These are phyloP conservation scores for Chondrosia reniformis DNA, from an alignment of 37 sponge, comb jelly and placozoan genomes.

Conservation along the genomic window DNA sequence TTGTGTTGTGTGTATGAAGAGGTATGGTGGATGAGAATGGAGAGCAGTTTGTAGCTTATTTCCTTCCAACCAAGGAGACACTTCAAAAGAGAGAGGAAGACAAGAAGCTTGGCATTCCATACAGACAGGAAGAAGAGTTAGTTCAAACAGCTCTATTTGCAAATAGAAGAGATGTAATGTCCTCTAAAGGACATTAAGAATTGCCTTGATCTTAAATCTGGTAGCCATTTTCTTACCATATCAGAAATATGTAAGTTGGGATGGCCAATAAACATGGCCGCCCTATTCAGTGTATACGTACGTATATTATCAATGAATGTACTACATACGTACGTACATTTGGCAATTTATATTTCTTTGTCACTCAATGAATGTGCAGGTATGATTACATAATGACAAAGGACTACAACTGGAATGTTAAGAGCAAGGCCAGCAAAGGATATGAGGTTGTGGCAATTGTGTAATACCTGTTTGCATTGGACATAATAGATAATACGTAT, in stretches of 20 bases:
- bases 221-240: no score
- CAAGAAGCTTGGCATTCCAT: slow-evolving; percentile 27
- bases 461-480: no score
- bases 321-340: no score
- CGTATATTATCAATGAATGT: no score
- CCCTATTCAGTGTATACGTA: no score
- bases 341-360: neutral
- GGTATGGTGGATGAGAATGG: slow-evolving; percentile 99
- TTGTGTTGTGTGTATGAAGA: slow-evolving; percentile 36
- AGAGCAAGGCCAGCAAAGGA: slow-evolving; percentile 93
- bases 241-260: no score
- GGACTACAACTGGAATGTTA: slow-evolving; percentile 99
- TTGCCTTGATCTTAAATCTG: no score
- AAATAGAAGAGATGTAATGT: neutral
- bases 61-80: slow-evolving; percentile 93
- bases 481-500: no score
- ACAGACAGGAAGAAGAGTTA: slow-evolving; percentile 59
- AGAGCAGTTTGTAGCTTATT: slow-evolving; percentile 99
- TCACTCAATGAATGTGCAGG: slow-evolving; percentile 39
- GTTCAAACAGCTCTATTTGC: neutral
- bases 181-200: no score
- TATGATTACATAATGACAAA: slow-evolving; percentile 86
- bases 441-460: slow-evolving; percentile 68
- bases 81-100: slow-evolving; percentile 65
- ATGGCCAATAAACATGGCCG: no score